Percentiles rank a stretch among this genome's conserved stretches.
These are phyloP conservation scores for Apoda limacodes DNA, from an alignment of 2,888 invertebrate genomes.

Conservation along the genomic window DNA sequence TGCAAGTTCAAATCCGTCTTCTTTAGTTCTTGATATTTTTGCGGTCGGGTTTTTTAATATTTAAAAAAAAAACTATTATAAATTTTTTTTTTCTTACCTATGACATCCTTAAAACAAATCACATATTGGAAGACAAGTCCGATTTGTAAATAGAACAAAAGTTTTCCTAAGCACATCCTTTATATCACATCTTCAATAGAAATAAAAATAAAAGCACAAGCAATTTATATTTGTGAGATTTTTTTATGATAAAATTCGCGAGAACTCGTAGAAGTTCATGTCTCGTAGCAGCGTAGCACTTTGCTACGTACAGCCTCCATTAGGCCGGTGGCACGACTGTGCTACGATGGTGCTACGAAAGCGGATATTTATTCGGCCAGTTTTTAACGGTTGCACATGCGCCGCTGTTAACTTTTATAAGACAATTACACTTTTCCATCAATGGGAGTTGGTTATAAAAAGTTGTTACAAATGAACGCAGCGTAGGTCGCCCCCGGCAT, in stretches of 20 bases:
- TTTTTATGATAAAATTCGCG: conserved; percentile 25
- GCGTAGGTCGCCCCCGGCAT: too few species aligned
- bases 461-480: too few species aligned
- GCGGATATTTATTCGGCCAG: conserved; percentile 25
- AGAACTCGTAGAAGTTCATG: conserved; percentile 35
- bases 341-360: conserved; percentile 20
- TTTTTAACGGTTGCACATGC: conserved; percentile 49
- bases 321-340: conserved; percentile 43
- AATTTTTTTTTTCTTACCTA: conserved; percentile 52
- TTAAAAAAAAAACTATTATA: conserved; percentile 5
- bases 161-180: conserved; percentile 64
- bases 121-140: conserved; percentile 67
- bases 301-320: conserved; percentile 39
- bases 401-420: conserved; percentile 24
- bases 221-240: conserved; percentile 26
- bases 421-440: too few species aligned
- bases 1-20: too few species aligned
- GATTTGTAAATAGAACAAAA: conserved; percentile 62
- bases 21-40: too few species aligned
- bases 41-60: too few species aligned
- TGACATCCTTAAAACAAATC: conserved; percentile 64
- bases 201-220: too few species aligned
- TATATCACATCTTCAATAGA: conserved; percentile 58
- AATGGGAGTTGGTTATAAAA: too few species aligned
- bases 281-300: conserved; percentile 35